Conservation (phyloP, 1,140 invertebrate species). For the Apocrypta bakeri region DNA sequence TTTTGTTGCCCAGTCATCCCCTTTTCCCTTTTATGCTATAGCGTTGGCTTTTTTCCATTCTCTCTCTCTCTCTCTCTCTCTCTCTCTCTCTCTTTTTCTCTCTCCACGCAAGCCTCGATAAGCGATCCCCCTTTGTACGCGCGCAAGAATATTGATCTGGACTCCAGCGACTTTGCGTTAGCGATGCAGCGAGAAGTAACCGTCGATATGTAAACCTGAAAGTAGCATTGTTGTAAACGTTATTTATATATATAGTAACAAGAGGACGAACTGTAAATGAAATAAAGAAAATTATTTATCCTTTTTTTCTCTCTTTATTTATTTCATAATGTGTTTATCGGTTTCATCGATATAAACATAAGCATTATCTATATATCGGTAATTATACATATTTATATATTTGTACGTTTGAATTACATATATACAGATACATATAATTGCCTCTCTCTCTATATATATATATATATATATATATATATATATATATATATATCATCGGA, state of each 20-base stretch:
- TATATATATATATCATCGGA: slow-evolving; percentile 56
- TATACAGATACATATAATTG: no score
- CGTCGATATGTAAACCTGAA: no score
- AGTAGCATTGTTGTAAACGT: no score
- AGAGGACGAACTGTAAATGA: not conserved
- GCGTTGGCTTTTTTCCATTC: slow-evolving; percentile 18
- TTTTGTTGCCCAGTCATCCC: slow-evolving; percentile 45
- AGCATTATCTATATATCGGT: slow-evolving; percentile 63
- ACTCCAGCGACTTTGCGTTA: not conserved
- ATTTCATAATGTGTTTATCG: slow-evolving; percentile 64
- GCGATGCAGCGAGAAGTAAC: slow-evolving; percentile 50
- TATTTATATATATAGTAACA: no score
- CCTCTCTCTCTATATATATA: no score
- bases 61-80: not conserved
- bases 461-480: no score
- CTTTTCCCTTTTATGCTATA: slow-evolving; percentile 45
- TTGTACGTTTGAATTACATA: no score
- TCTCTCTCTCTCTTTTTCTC: not conserved
- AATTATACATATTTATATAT: slow-evolving; percentile 52
- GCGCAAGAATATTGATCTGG: slow-evolving; percentile 58
- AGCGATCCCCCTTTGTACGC: slow-evolving; percentile 57
- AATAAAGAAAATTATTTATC: slow-evolving; percentile 2
- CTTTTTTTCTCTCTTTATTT: slow-evolving; percentile 60
- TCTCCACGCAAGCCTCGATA: slow-evolving; percentile 51
- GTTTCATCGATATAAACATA: slow-evolving; percentile 68